phyloP scores from a whole-genome alignment of 1,140 invertebrate genomes.

The Aphaenogaster ashmeadi region DNA sequence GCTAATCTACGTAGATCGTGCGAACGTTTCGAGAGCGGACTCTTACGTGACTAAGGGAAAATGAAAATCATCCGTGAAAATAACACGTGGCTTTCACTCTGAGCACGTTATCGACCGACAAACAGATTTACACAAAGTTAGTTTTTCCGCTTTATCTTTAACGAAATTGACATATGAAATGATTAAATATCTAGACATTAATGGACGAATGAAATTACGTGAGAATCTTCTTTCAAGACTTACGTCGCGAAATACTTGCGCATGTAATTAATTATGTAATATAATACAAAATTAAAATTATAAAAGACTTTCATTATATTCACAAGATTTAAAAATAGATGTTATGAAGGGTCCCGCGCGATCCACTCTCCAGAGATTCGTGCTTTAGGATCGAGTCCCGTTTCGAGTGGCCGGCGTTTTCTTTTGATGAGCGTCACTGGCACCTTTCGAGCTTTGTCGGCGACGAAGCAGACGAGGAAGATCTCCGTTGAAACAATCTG shows the following conservation, averaged over 20 bases:
- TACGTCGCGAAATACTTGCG: neutral
- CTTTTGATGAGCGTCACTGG: constrained; percentile 56
- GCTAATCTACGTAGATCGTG: constrained; percentile 73
- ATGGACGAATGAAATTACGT: neutral
- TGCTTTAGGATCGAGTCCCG: constrained; percentile 1
- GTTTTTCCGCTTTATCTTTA: neutral
- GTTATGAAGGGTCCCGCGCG: neutral
- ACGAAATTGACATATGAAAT: neutral
- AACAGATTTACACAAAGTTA: neutral
- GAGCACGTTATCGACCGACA: neutral
- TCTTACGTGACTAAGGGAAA: constrained; percentile 64
- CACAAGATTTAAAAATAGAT: neutral
- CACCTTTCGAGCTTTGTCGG: constrained; percentile 54
- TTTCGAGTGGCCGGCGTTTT: constrained; percentile 46
- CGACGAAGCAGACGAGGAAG: constrained; percentile 30
- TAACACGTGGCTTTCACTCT: constrained; percentile 14
- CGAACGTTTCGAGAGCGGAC: constrained; percentile 76
- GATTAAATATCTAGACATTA: neutral
- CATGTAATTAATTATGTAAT: neutral
- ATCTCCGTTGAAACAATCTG: constrained; percentile 68
- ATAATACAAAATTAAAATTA: constrained; percentile 1
- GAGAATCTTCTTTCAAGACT: neutral
- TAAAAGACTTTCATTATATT: neutral
- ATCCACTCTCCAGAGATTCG: neutral
- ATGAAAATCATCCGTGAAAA: constrained; percentile 30